Percentiles rank a stretch among this genome's conserved stretches.
phyloP scores from a whole-genome alignment of 1,140 invertebrate species.

The Drosophila mauritiana region DNA sequence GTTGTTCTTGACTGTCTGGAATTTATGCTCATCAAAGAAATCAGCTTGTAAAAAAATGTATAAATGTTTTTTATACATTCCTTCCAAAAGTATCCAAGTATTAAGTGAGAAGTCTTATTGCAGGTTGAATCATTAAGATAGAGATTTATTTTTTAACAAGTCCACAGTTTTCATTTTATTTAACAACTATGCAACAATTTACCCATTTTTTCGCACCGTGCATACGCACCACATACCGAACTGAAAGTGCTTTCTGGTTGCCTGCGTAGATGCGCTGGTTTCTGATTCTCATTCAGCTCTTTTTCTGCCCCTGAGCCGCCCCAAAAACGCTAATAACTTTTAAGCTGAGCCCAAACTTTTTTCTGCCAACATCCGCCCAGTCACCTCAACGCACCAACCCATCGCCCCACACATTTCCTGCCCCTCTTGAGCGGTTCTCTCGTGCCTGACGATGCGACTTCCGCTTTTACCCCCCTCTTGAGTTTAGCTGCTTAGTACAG shows the following conservation, averaged over 20 bases:
- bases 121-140: too few relatives aligned
- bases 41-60: too few relatives aligned
- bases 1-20: too few relatives aligned
- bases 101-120: too few relatives aligned
- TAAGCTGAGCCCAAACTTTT: constrained; percentile 73
- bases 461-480: constrained; percentile 72
- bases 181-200: neutral
- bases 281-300: constrained; percentile 29
- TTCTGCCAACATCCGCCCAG: constrained; percentile 42
- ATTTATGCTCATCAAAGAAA: too few relatives aligned
- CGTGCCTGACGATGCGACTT: constrained; percentile 75
- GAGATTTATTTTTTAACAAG: too few relatives aligned
- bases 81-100: too few relatives aligned
- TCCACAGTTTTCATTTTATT: too few relatives aligned
- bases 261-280: constrained; percentile 26
- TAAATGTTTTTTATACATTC: too few relatives aligned
- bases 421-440: constrained; percentile 30
- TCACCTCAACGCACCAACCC: constrained; percentile 15
- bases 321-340: constrained; percentile 79
- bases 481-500: constrained; percentile 53
- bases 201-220: neutral
- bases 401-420: constrained; percentile 3
- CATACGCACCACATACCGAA: constrained; percentile 15
- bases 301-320: constrained; percentile 2
- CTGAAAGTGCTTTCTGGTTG: constrained; percentile 39